Percentiles rank a stretch among this genome's conserved stretches.
These are phyloP conservation scores for Oscheius sp. DNA, from an alignment of 2,888 invertebrate species.

Conservation along the genomic window DNA sequence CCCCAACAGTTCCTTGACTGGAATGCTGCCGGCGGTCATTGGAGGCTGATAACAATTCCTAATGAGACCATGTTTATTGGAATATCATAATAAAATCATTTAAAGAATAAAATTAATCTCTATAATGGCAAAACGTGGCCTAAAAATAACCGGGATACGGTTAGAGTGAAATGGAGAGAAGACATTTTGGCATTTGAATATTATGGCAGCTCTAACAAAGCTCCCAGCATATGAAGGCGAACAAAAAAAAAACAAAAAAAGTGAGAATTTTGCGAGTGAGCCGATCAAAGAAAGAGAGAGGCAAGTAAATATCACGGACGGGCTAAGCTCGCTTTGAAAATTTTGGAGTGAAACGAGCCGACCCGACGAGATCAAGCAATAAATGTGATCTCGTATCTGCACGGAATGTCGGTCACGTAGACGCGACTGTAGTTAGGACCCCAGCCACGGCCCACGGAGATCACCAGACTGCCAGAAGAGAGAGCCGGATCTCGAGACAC, in stretches of 20 bases:
- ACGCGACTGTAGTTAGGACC: conserved; percentile 69
- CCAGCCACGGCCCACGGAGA: conserved; percentile 69
- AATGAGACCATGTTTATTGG: conserved; percentile 32
- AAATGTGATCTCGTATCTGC: conserved; percentile 69
- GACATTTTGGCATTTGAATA: background rate
- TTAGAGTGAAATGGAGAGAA: conserved; percentile 13
- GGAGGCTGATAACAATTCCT: too few species aligned
- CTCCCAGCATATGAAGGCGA: conserved; percentile 2
- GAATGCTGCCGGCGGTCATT: too few species aligned
- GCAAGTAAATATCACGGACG: conserved; percentile 24
- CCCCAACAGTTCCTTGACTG: too few species aligned
- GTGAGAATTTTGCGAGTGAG: conserved; percentile 33
- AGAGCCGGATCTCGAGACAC: conserved; percentile 49
- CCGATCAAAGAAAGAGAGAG: conserved; percentile 22
- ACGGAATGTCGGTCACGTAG: conserved; percentile 67
- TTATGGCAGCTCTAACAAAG: too few species aligned
- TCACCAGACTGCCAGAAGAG: conserved; percentile 49
- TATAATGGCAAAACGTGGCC: conserved; percentile 30
- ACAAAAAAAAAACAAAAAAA: background rate
- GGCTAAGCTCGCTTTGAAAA: conserved; percentile 29
- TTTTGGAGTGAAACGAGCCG: conserved; percentile 26
- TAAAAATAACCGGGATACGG: conserved; percentile 22
- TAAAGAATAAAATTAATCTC: background rate
- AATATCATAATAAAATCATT: conserved; percentile 31
- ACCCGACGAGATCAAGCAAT: conserved; percentile 34